A percentile compares a stretch with the other conserved stretches of the same genome.
Evolutionary conservation across 2,797 vertebrate species (phyloP).

Genomic region (Hylomyscus alleni): DNA sequence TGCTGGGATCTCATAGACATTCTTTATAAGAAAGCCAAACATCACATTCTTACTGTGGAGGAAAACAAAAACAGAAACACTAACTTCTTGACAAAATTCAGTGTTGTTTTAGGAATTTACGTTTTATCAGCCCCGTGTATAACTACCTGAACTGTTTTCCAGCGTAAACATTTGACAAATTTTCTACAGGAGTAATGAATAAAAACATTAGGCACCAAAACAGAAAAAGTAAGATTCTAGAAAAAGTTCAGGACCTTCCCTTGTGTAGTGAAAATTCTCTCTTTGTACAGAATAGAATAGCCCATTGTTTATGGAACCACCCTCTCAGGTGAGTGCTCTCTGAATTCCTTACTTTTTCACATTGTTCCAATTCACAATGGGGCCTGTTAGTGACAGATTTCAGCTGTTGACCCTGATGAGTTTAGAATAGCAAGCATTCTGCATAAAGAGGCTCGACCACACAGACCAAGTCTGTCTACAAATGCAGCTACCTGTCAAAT

Average conservation of each 20-base stretch:
- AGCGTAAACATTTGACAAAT: neutral
- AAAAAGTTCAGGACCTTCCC: neutral
- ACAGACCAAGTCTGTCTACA: neutral
- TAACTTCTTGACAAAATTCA: neutral
- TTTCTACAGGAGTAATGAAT: neutral
- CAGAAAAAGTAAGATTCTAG: neutral
- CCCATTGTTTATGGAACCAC: neutral
- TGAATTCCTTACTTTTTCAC: constrained; percentile 32
- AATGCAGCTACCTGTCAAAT: neutral
- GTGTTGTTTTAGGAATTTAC: neutral
- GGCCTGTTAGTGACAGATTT: neutral
- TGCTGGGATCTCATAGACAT: neutral
- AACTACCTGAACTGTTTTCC: neutral
- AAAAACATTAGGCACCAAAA: neutral
- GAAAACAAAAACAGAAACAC: neutral
- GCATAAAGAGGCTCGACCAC: neutral
- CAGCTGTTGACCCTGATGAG: neutral
- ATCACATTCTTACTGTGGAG: neutral
- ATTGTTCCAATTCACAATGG: neutral
- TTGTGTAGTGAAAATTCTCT: neutral
- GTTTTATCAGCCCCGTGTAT: neutral
- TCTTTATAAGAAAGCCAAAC: neutral
- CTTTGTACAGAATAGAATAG: neutral
- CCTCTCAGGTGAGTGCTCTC: neutral
- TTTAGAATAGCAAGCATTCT: neutral